Base-by-base conservation (phyloP, 2,113 vertebrate species). In the Connochaetes taurinus region DNA sequence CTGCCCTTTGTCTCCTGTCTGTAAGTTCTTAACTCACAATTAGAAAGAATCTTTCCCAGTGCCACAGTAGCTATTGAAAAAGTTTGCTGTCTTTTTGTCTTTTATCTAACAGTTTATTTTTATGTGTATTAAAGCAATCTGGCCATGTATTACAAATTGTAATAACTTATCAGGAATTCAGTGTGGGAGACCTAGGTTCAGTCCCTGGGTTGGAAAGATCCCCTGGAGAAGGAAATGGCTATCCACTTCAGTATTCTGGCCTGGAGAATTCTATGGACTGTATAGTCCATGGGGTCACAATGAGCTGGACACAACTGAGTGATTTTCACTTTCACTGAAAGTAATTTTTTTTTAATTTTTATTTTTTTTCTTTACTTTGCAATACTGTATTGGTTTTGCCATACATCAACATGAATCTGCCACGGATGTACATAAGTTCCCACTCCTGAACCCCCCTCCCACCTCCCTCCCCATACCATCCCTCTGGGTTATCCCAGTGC, bases 21-120 rank as follows among this genome's bases (percentile, higher is more conserved):
- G 80, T 81, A 89, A 88, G 67, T 86, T 50, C 29, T 94, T 90
- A 89, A 90, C 40, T 40, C 31, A 90, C 81, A 92, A 80, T 60
- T 33, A 92, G 87, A 97, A 96, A 95, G 58, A 11, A 47, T 90
- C 87, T 94, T 62, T 40, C 57, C 62, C 58, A 84, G 62, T 94
- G 78, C 33, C 43, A 31, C 53, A 83, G 27, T 76, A 94, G 96
- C n/a, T 94, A 67, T 14, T 43, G 40, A 57, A 85, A 85, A 90
- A 43, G 6, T 52, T 84, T 88, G 78, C 62, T 84, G 50, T 82
- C 64, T 76, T 95, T 94, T 62, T 92, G 55, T 88, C 58, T 93
- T 94, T 90, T 87, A 96, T 87, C 62, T 67, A 91, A 83, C 23
- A 82, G 43, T 36, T 97, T 94, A 82, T 85, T 93, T 95, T 80